Base-by-base conservation (phyloP, 1,140 invertebrate genomes). In the Cephus cinctus region DNA sequence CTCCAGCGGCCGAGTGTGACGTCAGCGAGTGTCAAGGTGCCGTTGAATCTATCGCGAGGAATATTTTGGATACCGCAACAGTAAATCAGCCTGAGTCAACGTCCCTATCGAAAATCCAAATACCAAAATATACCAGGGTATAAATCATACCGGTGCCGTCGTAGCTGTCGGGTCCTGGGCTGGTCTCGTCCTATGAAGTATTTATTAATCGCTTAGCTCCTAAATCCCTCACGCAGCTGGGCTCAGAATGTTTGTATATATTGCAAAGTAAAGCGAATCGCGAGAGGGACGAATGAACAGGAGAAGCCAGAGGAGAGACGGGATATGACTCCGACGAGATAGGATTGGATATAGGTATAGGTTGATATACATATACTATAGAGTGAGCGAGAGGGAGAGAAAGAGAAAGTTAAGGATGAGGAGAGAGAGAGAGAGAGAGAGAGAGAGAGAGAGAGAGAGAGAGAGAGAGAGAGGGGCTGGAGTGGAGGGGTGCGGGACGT, bases 121-220 rank as follows among this genome's bases (percentile, higher is more conserved):
- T 57, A 59, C 56, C 59, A 56, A 61, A 64, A 64, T 64, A 61
- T 64, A 52, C 45, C 38, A 36, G 48, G 46, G 20, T 41, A 50
- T 64, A 64, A 64, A 64, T 64, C 56, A 61, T 54, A n/a, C n/a
- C n/a, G 49, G 61, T 57, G 54, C 57, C 56, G 50, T 53, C 52
- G 51, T 52, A 48, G 43, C 54, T 50, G 53, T 50, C 44, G 44
- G 50, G 47, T 56, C 50, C 32, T 59, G 49, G 20, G 12, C 30
- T 9, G 21, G 22, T 44, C 27, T 51, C 35, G 19, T 46, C 36
- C 19, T 9, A 47, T 25, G 3, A 16, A 36, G 57, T 60, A 61
- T 64, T 67, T 61, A 65, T 67, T 69, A 67, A 69, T 67, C 63
- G 63, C 60, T 61, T 62, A 60, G 57, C 59, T 63, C 54, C 59